A percentile compares a stretch with the other conserved stretches of the same genome.
Conservation (phyloP, 2,888 invertebrate genomes). For the Apamea epomidion region DNA sequence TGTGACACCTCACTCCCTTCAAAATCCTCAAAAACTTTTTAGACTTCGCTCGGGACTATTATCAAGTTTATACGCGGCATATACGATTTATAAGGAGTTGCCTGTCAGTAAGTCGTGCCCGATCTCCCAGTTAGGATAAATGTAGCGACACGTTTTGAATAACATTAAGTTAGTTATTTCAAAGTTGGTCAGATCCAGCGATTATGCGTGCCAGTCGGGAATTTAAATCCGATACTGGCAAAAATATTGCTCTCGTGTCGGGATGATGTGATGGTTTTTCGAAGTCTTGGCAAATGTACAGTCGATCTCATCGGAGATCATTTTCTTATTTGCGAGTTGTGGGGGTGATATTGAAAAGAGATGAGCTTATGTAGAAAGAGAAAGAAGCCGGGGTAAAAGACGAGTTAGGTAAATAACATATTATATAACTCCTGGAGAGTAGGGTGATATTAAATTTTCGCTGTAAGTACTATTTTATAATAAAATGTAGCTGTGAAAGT, state of each 20-base stretch:
- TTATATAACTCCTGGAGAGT: neutral
- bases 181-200: conserved; percentile 63
- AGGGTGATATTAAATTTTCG: neutral
- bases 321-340: neutral
- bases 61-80: conserved; percentile 58
- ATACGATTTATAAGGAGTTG: conserved; percentile 83
- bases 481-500: neutral
- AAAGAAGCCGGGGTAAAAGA: neutral
- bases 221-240: conserved; percentile 62
- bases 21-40: conserved; percentile 54
- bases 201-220: conserved; percentile 55
- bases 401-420: neutral
- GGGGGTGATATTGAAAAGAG: neutral
- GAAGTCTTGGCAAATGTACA: conserved; percentile 40
- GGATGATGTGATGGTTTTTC: conserved; percentile 43
- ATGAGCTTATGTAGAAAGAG: neutral
- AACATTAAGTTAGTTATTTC: conserved; percentile 78
- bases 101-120: conserved; percentile 85
- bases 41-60: conserved; percentile 40
- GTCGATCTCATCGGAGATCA: conserved; percentile 26
- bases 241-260: conserved; percentile 51
- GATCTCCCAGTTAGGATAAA: conserved; percentile 88
- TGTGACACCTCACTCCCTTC: conserved; percentile 21
- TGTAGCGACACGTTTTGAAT: conserved; percentile 88
- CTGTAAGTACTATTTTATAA: neutral